Evolutionary conservation across 2,888 invertebrate genomes (phyloP).

Genomic region (Tenodera sinensis): DNA sequence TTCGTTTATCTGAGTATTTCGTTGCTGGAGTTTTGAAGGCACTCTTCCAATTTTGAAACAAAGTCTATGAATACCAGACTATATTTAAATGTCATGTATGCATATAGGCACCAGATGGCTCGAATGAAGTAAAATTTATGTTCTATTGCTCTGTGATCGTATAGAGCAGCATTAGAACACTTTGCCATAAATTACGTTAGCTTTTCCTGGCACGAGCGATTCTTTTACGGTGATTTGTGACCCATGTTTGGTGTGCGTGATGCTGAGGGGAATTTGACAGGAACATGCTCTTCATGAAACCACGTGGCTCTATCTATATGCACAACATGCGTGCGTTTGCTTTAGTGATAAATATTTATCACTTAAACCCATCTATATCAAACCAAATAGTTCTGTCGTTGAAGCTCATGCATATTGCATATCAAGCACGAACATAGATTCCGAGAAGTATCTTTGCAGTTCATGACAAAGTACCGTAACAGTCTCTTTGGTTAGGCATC

Average conservation of each 20-base stretch:
- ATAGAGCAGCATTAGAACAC: neutral
- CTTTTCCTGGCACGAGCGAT: neutral
- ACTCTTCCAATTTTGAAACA: no score
- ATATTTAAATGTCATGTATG: neutral
- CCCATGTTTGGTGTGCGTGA: neutral
- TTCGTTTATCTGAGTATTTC: no score
- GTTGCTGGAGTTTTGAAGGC: no score
- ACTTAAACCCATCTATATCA: no score
- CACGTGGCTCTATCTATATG: neutral
- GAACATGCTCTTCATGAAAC: neutral
- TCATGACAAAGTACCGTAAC: no score
- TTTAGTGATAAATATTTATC: no score
- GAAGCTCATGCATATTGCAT: no score
- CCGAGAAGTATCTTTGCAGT: no score
- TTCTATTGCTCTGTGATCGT: neutral
- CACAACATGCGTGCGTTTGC: neutral
- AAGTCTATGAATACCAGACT: neutral
- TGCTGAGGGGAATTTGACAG: neutral
- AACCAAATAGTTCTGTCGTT: no score
- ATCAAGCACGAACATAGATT: no score
- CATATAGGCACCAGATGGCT: neutral
- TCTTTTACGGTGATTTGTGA: neutral
- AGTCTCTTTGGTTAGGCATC: no score
- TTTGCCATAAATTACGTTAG: neutral
- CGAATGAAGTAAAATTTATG: neutral